These are phyloP conservation scores for Lobophora halterata DNA, from an alignment of 2,888 invertebrate species.

Conservation along the genomic window DNA sequence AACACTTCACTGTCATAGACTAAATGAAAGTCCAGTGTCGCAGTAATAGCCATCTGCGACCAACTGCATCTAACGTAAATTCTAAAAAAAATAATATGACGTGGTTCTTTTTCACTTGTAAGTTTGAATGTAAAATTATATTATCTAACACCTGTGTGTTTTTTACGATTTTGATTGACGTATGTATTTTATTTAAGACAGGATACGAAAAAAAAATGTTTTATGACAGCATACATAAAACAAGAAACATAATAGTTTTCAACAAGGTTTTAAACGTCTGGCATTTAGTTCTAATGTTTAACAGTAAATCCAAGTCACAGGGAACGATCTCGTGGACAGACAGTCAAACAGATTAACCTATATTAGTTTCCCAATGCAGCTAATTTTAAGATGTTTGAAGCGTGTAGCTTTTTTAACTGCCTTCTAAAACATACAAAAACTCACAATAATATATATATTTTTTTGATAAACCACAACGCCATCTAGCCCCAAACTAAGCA, in stretches of 20 bases:
- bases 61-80: no score
- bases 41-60: no score
- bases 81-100: no score
- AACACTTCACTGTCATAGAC: no score
- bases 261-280: slow-evolving; percentile 7
- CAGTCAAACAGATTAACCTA: slow-evolving; percentile 49
- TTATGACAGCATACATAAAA: not conserved
- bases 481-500: no score
- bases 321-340: slow-evolving; percentile 35
- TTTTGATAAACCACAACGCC: not conserved
- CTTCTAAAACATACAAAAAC: not conserved
- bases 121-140: no score
- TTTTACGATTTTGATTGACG: not conserved
- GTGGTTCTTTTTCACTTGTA: no score
- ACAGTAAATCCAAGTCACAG: slow-evolving; percentile 13
- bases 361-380: slow-evolving; percentile 32
- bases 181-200: not conserved
- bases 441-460: not conserved
- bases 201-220: not conserved
- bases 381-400: slow-evolving; percentile 32
- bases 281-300: slow-evolving; percentile 10
- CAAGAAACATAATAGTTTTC: slow-evolving; percentile 3
- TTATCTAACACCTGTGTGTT: no score
- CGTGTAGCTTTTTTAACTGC: not conserved
- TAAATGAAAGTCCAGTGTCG: no score